Conservation (phyloP, 2,797 vertebrate species). For the Chromis chromis region DNA sequence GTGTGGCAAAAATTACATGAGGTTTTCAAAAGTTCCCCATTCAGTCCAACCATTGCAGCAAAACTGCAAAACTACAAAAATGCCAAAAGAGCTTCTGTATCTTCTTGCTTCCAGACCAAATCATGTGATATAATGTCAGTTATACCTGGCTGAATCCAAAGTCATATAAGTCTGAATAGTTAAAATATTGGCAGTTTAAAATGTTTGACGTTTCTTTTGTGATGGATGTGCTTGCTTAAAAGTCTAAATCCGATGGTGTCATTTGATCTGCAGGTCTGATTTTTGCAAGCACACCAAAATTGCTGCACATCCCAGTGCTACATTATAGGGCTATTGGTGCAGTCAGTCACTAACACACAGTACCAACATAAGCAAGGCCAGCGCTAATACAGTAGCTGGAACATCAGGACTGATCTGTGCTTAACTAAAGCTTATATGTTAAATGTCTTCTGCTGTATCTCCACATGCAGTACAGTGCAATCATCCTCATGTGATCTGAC, state of each 20-base stretch:
- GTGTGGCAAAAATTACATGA: slow-evolving; percentile 16
- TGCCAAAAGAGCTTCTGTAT: neutral
- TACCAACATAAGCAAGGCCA: neutral
- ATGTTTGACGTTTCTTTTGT: too few relatives aligned
- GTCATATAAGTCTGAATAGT: neutral
- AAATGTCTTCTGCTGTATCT: neutral
- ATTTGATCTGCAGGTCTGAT: slow-evolving; percentile 32
- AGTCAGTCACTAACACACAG: neutral
- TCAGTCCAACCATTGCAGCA: neutral
- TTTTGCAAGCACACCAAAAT: slow-evolving; percentile 13
- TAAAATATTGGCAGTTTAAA: neutral
- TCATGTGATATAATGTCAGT: neutral
- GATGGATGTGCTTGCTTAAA: too few relatives aligned
- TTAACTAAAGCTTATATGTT: neutral
- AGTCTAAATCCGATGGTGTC: neutral
- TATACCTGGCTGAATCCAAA: neutral
- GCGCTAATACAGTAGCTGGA: neutral
- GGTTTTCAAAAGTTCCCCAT: slow-evolving; percentile 9
- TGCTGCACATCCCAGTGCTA: slow-evolving; percentile 1
- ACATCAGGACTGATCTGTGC: neutral
- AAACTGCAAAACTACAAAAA: slow-evolving; percentile 3
- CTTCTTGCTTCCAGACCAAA: neutral
- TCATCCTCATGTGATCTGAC: neutral
- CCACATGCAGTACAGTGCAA: neutral
- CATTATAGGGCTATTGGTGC: neutral